phyloP scores from a whole-genome alignment of 2,888 invertebrate species.

The Dorcus parallelipipedus region DNA sequence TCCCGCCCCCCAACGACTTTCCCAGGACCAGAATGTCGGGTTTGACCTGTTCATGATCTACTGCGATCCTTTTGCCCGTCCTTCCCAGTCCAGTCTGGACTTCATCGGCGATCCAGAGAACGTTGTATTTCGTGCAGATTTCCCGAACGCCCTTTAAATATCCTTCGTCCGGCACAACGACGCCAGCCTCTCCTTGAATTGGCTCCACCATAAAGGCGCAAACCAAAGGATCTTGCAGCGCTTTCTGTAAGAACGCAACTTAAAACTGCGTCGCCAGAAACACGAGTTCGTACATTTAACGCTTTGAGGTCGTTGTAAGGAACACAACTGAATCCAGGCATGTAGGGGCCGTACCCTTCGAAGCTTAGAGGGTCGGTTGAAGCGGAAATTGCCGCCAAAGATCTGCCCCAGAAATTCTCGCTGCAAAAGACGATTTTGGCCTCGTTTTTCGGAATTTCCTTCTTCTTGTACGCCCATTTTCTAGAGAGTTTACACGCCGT shows the following conservation, averaged over 20 bases:
- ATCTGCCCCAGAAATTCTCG: conserved; percentile 82
- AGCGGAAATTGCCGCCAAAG: conserved; percentile 73
- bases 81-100: conserved; percentile 81
- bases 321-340: conserved; percentile 72
- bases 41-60: conserved; percentile 70
- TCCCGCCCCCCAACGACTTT: conserved; percentile 80
- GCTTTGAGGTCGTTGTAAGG: conserved; percentile 71
- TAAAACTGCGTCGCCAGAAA: not conserved
- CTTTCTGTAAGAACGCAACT: conserved; percentile 46
- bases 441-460: conserved; percentile 64
- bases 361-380: conserved; percentile 72
- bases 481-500: conserved; percentile 75
- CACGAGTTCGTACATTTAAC: conserved; percentile 55
- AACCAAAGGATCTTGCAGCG: conserved; percentile 62
- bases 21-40: conserved; percentile 78
- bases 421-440: conserved; percentile 72
- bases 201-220: conserved; percentile 86
- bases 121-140: conserved; percentile 73
- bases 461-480: conserved; percentile 77
- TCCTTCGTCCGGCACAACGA: conserved; percentile 69
- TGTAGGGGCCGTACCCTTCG: conserved; percentile 72
- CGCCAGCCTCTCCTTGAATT: conserved; percentile 84
- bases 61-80: conserved; percentile 72
- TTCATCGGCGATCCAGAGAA: conserved; percentile 81
- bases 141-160: conserved; percentile 69